A percentile compares a stretch with the other conserved stretches of the same genome.
Evolutionary conservation across 2,888 invertebrate species (phyloP).

Genomic region (Minunthozetes semirufus): DNA sequence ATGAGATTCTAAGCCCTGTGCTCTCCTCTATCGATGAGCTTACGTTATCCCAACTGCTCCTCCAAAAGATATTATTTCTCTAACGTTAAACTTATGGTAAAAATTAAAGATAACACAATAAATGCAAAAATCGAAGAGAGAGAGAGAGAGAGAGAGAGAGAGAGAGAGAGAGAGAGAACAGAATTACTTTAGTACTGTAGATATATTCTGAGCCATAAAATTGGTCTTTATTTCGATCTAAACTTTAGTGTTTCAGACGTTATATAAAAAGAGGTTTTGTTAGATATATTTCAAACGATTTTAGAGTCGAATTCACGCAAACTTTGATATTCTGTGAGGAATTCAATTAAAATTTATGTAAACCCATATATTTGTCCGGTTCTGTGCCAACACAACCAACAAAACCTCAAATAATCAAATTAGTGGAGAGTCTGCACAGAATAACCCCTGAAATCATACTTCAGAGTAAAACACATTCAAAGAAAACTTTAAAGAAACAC

Average conservation of each 20-base stretch:
- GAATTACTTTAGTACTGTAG: conserved; percentile 11
- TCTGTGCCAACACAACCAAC: not conserved
- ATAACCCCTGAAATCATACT: conserved; percentile 23
- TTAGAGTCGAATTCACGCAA: not conserved
- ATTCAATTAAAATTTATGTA: conserved; percentile 2
- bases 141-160: not conserved
- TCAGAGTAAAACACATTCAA: not conserved
- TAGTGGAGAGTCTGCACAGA: not conserved
- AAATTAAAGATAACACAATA: not conserved
- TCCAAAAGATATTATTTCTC: not conserved
- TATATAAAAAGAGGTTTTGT: conserved; percentile 23
- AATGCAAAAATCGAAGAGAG: not conserved
- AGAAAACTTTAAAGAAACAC: not conserved
- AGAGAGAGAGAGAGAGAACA: conserved; percentile 25
- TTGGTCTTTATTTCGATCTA: conserved; percentile 21
- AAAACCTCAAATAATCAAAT: not conserved
- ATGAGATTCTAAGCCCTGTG: conserved; percentile 3
- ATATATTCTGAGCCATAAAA: conserved; percentile 24
- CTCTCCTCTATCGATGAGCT: not conserved
- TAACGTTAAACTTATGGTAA: not conserved
- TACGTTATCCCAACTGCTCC: not conserved
- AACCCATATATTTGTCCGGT: not conserved
- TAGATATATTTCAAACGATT: not conserved
- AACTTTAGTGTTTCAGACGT: conserved; percentile 18
- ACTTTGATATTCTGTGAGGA: not conserved